Conservation (phyloP, 1,140 invertebrate species). For the Drosophila pectinifera region DNA sequence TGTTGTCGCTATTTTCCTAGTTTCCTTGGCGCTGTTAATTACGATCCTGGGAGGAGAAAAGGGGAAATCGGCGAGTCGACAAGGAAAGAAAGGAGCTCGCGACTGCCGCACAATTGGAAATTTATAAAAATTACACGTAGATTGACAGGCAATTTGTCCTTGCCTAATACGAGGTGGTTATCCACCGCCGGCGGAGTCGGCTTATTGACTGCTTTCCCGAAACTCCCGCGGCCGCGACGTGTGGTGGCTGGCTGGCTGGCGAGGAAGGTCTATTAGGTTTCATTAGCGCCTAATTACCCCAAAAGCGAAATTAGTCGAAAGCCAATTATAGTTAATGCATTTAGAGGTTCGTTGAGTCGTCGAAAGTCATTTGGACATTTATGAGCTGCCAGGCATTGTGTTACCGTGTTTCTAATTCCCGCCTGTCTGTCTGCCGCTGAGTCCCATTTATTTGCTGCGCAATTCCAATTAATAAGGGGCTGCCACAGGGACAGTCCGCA, state of each 20-base stretch:
- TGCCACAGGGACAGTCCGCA: conserved; percentile 1
- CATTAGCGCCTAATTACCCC: conserved; percentile 76
- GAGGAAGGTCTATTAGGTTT: conserved; percentile 60
- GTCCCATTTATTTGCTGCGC: conserved; percentile 21
- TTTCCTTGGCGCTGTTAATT: conserved; percentile 72
- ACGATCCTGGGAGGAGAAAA: conserved; percentile 44
- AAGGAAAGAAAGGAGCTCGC: conserved; percentile 6
- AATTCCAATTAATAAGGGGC: conserved; percentile 42
- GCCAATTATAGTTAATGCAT: conserved; percentile 81
- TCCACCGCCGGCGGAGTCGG: conserved; percentile 43
- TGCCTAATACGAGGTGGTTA: conserved; percentile 67
- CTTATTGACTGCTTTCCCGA: conserved; percentile 62
- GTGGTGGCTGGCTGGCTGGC: conserved; percentile 33
- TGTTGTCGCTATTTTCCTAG: conserved; percentile 50
- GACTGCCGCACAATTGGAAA: conserved; percentile 59
- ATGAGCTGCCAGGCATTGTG: conserved; percentile 53
- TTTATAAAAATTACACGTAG: conserved; percentile 83
- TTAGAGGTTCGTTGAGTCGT: conserved; percentile 34
- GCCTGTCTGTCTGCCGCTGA: neutral
- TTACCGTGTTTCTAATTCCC: conserved; percentile 12
- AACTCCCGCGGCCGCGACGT: conserved; percentile 42
- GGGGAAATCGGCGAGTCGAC: neutral
- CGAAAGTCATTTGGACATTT: conserved; percentile 45
- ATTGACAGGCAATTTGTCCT: conserved; percentile 82
- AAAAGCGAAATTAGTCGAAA: conserved; percentile 75